Percentiles rank a stretch among this genome's conserved stretches.
These are phyloP conservation scores for Zootermopsis nevadensis DNA, from an alignment of 2,888 invertebrate species.

Conservation along the genomic window DNA sequence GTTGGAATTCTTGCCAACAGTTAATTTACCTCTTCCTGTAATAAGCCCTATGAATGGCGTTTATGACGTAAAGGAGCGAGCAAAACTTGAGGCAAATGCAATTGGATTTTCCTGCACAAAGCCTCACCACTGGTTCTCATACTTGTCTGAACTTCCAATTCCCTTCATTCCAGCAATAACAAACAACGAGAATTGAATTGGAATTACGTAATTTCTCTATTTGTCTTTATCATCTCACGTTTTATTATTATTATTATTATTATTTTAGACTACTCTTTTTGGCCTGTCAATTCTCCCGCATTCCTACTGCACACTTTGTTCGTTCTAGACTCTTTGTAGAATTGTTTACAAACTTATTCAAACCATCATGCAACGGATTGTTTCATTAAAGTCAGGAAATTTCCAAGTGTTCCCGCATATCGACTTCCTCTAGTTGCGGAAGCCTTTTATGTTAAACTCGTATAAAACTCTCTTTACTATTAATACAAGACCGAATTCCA, in stretches of 20 bases:
- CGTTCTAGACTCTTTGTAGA: background rate
- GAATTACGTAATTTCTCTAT: background rate
- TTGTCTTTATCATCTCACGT: background rate
- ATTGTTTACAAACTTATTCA: constrained; percentile 13
- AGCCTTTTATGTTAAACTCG: background rate
- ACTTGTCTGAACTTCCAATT: background rate
- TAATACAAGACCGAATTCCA: background rate
- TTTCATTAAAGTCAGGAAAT: constrained; percentile 1
- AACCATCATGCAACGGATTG: background rate
- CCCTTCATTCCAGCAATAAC: background rate
- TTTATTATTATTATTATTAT: background rate
- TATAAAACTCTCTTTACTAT: background rate
- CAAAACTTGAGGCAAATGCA: background rate
- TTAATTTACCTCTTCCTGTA: background rate
- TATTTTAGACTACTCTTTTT: background rate
- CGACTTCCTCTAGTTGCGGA: background rate
- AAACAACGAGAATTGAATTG: constrained; percentile 1
- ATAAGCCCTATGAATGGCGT: background rate
- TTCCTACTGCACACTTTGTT: background rate
- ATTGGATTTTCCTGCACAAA: background rate
- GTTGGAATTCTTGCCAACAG: too few species aligned
- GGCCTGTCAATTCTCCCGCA: background rate
- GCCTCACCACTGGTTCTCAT: background rate
- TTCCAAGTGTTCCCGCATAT: constrained; percentile 9
- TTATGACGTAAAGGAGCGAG: background rate